These are phyloP conservation scores for Psittacula derbiana DNA, from an alignment of 2,797 vertebrate species.

Conservation along the genomic window DNA sequence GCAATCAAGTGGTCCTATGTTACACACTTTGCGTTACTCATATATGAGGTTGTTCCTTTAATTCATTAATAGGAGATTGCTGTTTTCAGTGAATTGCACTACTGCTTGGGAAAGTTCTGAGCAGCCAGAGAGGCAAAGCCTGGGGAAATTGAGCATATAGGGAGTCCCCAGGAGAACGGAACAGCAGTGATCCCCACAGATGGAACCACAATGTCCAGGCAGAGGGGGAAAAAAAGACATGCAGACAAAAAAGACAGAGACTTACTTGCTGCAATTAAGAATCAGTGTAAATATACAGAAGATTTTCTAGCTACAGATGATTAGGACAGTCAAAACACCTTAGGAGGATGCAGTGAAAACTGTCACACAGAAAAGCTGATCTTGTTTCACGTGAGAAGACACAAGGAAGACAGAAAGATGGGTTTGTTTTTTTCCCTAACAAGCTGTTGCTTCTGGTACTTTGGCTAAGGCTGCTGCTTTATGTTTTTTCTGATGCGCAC, in stretches of 20 bases:
- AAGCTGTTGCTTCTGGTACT: neutral
- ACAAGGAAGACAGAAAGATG: neutral
- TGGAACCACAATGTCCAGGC: neutral
- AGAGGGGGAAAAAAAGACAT: rapidly evolving
- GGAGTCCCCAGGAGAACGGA: neutral
- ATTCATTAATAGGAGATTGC: neutral
- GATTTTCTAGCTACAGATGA: neutral
- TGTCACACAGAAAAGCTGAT: neutral
- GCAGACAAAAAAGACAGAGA: rapidly evolving
- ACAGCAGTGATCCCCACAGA: neutral
- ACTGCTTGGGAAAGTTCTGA: neutral
- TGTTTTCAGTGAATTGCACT: neutral
- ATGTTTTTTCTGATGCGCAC: neutral
- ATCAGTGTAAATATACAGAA: neutral
- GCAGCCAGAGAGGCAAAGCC: neutral
- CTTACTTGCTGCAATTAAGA: neutral
- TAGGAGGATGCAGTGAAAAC: neutral
- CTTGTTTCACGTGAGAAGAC: neutral
- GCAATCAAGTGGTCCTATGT: rapidly evolving
- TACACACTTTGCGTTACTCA: rapidly evolving
- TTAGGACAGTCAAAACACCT: neutral
- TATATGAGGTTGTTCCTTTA: rapidly evolving
- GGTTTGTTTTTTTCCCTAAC: neutral
- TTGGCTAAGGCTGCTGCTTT: neutral
- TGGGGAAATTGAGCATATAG: rapidly evolving